A percentile compares a stretch with the other conserved stretches of the same genome.
phyloP scores from a whole-genome alignment of 2,797 vertebrate genomes.

The Vespertilio murinus region DNA sequence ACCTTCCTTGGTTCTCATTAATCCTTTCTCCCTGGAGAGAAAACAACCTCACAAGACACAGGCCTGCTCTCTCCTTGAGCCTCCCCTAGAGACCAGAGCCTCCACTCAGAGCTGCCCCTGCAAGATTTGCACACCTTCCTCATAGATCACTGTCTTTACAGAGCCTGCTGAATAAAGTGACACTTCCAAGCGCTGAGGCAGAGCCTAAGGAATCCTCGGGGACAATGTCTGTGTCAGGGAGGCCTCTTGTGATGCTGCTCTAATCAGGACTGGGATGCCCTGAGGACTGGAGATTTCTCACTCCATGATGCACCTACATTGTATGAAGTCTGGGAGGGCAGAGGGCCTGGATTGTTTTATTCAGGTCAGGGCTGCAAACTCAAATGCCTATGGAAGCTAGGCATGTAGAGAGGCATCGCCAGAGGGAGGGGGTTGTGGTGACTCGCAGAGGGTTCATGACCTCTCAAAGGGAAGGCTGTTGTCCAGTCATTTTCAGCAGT shows the following conservation, averaged over 20 bases:
- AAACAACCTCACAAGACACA: not conserved
- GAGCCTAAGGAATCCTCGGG: not conserved
- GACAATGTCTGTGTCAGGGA: not conserved
- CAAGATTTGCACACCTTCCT: not conserved
- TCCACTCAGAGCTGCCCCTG: not conserved
- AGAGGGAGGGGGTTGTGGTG: not conserved
- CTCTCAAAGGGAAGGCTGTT: not conserved
- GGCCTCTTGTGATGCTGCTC: not conserved
- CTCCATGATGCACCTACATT: not conserved
- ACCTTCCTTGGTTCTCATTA: constrained; percentile 41
- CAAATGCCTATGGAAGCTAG: not conserved
- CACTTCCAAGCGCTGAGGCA: not conserved
- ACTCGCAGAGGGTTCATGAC: not conserved
- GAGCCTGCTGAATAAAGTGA: not conserved
- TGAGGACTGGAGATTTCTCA: not conserved
- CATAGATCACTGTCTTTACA: not conserved
- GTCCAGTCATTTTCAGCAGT: not conserved
- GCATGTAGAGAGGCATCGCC: fast-evolving
- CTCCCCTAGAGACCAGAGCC: constrained; percentile 30
- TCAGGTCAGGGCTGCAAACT: not conserved
- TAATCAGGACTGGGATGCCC: not conserved
- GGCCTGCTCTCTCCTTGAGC: not conserved
- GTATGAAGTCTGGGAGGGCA: not conserved
- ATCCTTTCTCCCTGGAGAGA: constrained; percentile 18
- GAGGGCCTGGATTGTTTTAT: not conserved